phyloP scores from a whole-genome alignment of 92 coral and sea anemone species.

The Hydrozoanthus gracilis region DNA sequence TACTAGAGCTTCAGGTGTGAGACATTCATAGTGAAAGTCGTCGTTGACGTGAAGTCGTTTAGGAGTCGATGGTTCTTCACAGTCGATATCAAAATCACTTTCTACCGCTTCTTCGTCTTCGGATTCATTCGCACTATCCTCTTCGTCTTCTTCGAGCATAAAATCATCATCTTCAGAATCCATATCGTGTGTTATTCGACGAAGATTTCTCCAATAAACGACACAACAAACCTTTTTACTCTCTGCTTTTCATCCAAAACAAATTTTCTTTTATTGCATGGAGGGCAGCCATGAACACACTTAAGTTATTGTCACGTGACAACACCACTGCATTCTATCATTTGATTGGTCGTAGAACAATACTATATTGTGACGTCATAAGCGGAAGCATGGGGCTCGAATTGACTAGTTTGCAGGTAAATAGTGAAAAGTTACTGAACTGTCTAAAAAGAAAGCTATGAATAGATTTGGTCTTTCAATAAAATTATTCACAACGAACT shows the following conservation, averaged over 20 bases:
- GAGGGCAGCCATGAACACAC: constrained; percentile 80
- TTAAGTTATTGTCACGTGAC: constrained; percentile 82
- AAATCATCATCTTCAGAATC: constrained; percentile 98
- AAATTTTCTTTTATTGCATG: constrained; percentile 61
- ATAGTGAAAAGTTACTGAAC: background rate
- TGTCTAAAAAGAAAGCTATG: background rate
- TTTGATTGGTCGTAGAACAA: constrained; percentile 74
- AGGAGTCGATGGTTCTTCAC: constrained; percentile 92
- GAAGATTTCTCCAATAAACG: background rate
- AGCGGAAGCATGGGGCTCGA: background rate
- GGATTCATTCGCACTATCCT: constrained; percentile 79
- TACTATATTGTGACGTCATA: constrained; percentile 40
- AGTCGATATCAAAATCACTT: constrained; percentile 93
- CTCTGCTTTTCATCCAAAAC: background rate
- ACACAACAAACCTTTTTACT: background rate
- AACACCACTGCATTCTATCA: constrained; percentile 16
- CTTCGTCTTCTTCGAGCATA: constrained; percentile 80
- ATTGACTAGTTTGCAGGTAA: background rate
- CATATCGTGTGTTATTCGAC: constrained; percentile 48
- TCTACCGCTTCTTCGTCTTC: constrained; percentile 90
- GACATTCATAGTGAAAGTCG: constrained; percentile 97
- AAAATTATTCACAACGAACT: background rate
- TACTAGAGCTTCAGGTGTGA: constrained; percentile 96
- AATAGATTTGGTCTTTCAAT: background rate
- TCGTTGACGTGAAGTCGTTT: constrained; percentile 88